A percentile compares a stretch with the other conserved stretches of the same genome.
Conservation (phyloP, 2,113 vertebrate genomes). For the Oreotrochilus melanogaster region DNA sequence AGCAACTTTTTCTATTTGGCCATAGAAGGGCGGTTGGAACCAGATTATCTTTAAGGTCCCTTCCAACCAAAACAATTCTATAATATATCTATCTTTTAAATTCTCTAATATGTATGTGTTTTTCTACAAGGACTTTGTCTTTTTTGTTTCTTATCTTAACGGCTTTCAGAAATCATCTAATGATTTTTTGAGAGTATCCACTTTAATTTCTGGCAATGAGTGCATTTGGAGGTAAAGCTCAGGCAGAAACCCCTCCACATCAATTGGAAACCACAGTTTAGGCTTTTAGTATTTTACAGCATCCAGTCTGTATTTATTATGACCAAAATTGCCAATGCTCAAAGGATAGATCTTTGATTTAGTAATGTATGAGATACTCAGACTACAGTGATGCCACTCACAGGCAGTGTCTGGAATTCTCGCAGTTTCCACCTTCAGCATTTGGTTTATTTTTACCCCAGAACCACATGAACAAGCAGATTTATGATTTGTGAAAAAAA, state of each 20-base stretch:
- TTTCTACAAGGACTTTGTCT: not conserved
- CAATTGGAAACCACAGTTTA: not conserved
- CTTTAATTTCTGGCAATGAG: not conserved
- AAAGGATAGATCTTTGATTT: not conserved
- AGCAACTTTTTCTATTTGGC: no score
- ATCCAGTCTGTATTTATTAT: not conserved
- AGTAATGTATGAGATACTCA: not conserved
- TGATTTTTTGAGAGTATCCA: not conserved
- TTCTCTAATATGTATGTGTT: not conserved
- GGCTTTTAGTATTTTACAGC: not conserved
- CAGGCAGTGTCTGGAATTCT: not conserved
- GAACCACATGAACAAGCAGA: not conserved
- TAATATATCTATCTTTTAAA: not conserved
- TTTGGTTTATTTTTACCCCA: not conserved
- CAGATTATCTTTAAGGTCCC: no score
- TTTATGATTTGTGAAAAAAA: constrained; percentile 18
- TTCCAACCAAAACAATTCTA: no score
- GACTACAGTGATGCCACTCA: not conserved
- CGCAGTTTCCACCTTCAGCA: not conserved
- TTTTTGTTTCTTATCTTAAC: not conserved
- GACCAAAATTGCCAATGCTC: not conserved
- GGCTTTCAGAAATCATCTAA: not conserved
- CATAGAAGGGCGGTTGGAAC: no score
- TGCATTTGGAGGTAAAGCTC: not conserved
- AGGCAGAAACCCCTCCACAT: not conserved